Conservation (phyloP, 2,113 vertebrate species). For the Glareola pratincola region DNA sequence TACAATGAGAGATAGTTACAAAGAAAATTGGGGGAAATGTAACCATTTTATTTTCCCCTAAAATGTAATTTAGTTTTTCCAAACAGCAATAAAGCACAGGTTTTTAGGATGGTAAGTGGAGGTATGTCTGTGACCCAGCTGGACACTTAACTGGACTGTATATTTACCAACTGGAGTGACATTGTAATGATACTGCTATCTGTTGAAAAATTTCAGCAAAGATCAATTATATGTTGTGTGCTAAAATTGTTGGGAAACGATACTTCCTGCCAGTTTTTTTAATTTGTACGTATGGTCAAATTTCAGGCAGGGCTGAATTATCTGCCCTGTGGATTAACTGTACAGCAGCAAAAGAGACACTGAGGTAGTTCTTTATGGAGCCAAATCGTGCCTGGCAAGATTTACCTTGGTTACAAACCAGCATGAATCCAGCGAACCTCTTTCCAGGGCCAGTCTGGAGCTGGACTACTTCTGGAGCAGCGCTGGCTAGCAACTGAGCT, state of each 20-base stretch:
- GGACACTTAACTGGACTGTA: neutral
- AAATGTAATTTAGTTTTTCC: constrained; percentile 1
- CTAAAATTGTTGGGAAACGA: neutral
- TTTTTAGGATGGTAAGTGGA: neutral
- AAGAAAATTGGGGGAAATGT: neutral
- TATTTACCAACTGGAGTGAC: neutral
- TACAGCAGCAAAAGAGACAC: neutral
- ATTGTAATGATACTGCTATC: neutral
- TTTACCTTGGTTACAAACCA: neutral
- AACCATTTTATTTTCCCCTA: neutral
- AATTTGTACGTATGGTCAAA: neutral
- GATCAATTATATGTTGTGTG: neutral
- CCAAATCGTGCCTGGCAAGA: neutral
- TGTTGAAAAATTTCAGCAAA: neutral
- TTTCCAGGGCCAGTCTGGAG: neutral
- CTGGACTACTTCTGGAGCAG: neutral
- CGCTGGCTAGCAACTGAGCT: neutral
- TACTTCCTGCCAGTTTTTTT: neutral
- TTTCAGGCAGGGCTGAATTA: neutral
- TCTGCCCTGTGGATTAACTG: neutral
- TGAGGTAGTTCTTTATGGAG: neutral
- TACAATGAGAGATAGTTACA: neutral
- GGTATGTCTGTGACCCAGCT: neutral
- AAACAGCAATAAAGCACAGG: neutral
- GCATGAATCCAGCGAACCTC: neutral